phyloP scores from a whole-genome alignment of 2,797 vertebrate genomes.

The Chromobotia macracanthus region DNA sequence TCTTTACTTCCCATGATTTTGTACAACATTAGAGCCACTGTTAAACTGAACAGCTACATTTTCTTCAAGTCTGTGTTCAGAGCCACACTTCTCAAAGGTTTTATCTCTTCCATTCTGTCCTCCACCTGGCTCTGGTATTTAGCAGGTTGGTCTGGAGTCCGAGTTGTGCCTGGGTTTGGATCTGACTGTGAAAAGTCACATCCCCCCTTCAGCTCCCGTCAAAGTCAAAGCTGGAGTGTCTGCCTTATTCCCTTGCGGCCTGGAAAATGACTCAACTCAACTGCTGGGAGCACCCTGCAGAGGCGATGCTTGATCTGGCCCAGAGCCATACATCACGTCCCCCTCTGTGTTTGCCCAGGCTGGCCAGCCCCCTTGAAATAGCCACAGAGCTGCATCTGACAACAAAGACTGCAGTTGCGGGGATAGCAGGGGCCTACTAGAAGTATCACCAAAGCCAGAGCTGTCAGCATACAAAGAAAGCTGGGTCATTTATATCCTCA shows the following conservation, averaged over 20 bases:
- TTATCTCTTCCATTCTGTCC: conserved; percentile 58
- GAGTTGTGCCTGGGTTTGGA: conserved; percentile 69
- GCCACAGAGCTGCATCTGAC: conserved; percentile 56
- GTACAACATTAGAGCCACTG: not conserved
- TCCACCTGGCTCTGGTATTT: conserved; percentile 74
- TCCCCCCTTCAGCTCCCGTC: conserved; percentile 67
- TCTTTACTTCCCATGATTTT: not conserved
- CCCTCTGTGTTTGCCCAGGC: conserved; percentile 71
- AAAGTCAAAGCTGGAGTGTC: conserved; percentile 75
- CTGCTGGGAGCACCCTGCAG: conserved; percentile 61
- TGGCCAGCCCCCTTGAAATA: conserved; percentile 45
- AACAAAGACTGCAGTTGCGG: conserved; percentile 74
- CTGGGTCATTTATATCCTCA: conserved; percentile 71
- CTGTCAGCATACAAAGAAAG: conserved; percentile 77
- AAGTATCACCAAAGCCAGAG: conserved; percentile 76
- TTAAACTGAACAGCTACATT: not conserved
- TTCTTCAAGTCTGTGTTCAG: conserved; percentile 2
- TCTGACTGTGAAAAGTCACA: conserved; percentile 82
- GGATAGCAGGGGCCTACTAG: conserved; percentile 75
- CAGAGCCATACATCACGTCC: conserved; percentile 74
- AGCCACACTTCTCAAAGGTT: conserved; percentile 59
- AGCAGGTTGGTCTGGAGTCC: conserved; percentile 67
- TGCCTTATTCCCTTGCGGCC: conserved; percentile 52
- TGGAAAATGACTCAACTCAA: conserved; percentile 61
- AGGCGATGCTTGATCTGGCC: conserved; percentile 64